Evolutionary conservation across 2,888 invertebrate species (phyloP).

Genomic region (Loripinus fragilis): DNA sequence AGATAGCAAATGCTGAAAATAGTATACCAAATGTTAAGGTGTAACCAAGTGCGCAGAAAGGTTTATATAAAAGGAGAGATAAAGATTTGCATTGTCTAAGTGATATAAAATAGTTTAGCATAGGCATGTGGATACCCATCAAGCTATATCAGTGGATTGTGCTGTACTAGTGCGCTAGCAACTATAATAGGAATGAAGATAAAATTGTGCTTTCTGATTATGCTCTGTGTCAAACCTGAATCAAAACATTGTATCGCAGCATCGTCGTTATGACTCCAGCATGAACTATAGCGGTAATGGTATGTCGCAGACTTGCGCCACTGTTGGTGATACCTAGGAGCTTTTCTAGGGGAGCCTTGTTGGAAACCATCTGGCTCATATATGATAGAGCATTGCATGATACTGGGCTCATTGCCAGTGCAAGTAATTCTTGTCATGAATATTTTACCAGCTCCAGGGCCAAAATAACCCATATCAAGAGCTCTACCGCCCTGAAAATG

Average conservation of each 20-base stretch:
- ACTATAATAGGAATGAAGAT: too few relatives aligned
- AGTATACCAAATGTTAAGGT: too few relatives aligned
- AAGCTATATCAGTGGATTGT: too few relatives aligned
- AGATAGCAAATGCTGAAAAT: too few relatives aligned
- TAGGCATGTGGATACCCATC: too few relatives aligned
- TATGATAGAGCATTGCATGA: conserved; percentile 68
- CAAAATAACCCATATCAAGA: conserved; percentile 56
- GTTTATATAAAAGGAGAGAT: too few relatives aligned
- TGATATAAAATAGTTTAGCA: too few relatives aligned
- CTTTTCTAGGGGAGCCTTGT: background rate
- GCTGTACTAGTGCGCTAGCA: too few relatives aligned
- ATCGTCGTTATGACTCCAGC: conserved; percentile 58
- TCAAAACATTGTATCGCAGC: conserved; percentile 69
- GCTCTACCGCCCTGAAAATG: conserved; percentile 70
- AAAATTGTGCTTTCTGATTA: background rate
- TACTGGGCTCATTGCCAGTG: conserved; percentile 64
- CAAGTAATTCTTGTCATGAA: conserved; percentile 74
- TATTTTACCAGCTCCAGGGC: conserved; percentile 71
- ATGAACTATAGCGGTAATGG: conserved; percentile 34
- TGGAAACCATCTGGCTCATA: conserved; percentile 18
- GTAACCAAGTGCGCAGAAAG: too few relatives aligned
- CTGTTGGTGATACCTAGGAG: background rate
- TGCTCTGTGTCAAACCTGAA: conserved; percentile 46
- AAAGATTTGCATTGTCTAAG: too few relatives aligned
- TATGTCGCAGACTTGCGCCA: conserved; percentile 12